These are phyloP conservation scores for Hydrolagus affinis DNA, from an alignment of 2,113 vertebrate genomes.

Conservation along the genomic window DNA sequence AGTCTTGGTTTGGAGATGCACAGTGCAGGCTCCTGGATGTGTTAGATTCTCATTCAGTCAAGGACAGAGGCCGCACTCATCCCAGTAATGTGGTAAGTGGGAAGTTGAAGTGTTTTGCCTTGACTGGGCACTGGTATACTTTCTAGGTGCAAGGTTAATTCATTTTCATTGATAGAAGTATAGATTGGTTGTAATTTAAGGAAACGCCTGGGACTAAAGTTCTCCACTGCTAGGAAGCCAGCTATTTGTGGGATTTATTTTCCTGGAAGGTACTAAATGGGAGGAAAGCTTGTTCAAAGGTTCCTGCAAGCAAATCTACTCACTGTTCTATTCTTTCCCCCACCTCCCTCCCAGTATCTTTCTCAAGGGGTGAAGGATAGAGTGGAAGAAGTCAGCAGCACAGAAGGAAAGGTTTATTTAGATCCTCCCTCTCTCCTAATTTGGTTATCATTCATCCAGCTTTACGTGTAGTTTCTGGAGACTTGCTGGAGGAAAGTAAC, in stretches of 20 bases:
- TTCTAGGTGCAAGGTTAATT: slow-evolving; percentile 31
- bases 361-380: not conserved
- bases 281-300: not conserved
- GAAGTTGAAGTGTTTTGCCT: slow-evolving; percentile 19
- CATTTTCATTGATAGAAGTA: slow-evolving; percentile 24
- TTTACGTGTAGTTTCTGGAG: slow-evolving; percentile 1
- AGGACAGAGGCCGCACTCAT: slow-evolving; percentile 18
- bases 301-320: not conserved
- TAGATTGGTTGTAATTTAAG: slow-evolving; percentile 30
- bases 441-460: slow-evolving; percentile 6
- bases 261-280: slow-evolving; percentile 5
- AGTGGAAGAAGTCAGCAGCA: not conserved
- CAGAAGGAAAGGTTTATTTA: not conserved
- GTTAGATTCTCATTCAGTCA: slow-evolving; percentile 13
- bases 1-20: not conserved
- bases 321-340: no score
- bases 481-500: slow-evolving; percentile 22
- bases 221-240: slow-evolving; percentile 21
- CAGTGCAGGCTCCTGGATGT: slow-evolving; percentile 7
- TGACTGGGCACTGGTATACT: not conserved
- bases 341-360: not conserved
- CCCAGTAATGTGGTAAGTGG: slow-evolving; percentile 25
- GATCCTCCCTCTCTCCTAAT: not conserved
- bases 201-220: slow-evolving; percentile 29
- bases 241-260: slow-evolving; percentile 27